These are phyloP conservation scores for Cheilosia impressa DNA, from an alignment of 2,888 invertebrate species.

Conservation along the genomic window DNA sequence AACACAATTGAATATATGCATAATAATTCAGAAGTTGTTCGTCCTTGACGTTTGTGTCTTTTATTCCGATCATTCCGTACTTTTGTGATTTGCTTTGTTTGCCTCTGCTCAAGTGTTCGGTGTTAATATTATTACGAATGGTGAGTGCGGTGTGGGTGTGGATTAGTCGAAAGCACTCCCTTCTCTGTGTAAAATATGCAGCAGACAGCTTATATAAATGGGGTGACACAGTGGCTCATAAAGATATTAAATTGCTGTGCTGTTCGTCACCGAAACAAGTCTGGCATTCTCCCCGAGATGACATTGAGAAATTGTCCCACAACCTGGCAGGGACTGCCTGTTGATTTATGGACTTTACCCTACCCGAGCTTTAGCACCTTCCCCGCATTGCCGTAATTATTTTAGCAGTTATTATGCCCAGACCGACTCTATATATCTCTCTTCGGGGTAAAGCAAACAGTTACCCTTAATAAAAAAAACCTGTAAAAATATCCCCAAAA, in stretches of 20 bases:
- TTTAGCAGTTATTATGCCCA: neutral
- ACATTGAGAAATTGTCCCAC: constrained; percentile 14
- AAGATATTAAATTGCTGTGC: constrained; percentile 7
- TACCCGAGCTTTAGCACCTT: neutral
- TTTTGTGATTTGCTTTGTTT: constrained; percentile 2
- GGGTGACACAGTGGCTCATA: neutral
- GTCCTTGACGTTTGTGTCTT: constrained; percentile 5
- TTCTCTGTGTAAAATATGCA: constrained; percentile 1
- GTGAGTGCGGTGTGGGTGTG: neutral
- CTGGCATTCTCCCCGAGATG: neutral
- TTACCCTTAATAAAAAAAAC: neutral
- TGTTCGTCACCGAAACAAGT: constrained; percentile 1
- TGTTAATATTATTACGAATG: neutral
- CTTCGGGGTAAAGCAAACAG: neutral
- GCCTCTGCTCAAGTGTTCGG: neutral
- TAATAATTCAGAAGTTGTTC: constrained; percentile 28
- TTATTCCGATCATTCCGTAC: neutral
- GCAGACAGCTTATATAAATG: constrained; percentile 16
- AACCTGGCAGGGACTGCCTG: neutral
- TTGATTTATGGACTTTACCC: constrained; percentile 8
- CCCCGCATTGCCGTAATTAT: neutral
- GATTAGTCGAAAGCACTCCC: neutral
- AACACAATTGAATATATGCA: constrained; percentile 39
- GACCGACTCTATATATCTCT: neutral
- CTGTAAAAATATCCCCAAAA: neutral